Base-by-base conservation (phyloP, 2,113 vertebrate genomes). In the Vimba vimba region DNA sequence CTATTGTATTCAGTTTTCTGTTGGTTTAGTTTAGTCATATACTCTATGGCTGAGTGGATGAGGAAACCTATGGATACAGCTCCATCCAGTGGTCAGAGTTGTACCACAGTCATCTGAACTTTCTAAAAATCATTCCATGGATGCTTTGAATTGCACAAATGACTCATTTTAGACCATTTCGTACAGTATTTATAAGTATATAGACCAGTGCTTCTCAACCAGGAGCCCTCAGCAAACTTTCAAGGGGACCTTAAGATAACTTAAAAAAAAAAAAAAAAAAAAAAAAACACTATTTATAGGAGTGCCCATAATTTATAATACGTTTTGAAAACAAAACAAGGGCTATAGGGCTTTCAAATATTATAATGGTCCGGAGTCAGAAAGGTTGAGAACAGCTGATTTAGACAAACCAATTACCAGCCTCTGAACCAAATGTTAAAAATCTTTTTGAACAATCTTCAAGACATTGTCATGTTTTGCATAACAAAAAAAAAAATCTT, bases 31-130 rank as follows among this genome's bases (percentile, higher is more conserved):
- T 33, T 71, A 3, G 69, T 73, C 36, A 21, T 68, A 17, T 39
- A 39, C 6, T 17, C 27, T 12, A 5, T 73, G 23, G 69, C 66
- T 43, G 21, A 13, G 45, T 30, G 45, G 21, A 68, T 68, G 5
- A 33, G 45, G 27, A 59, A 68, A n/a, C 39, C 27, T 69, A 55
- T 60, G 71, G 73, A 55, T 21, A 83, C 27, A 73, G 80, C 75
- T 2, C 84, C 84, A 45, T 86, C 84, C 2, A 74, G 74, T 86
- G 87, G 80, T 74, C 55, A 74, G 21, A 79, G 33, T 4, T 12
- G 6, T 36, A 77, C 57, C 76, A 39, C n/a, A 27, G 77, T 60
- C 30, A 57, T 57, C 17, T 36, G 33, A 52, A 27, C 6, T 52
- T 52, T 27, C 13, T 27, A 7, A 50, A 12, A 27, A 15, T 52